Evolutionary conservation across 2,888 invertebrate genomes (phyloP).

Genomic region (Yponomeuta cagnagella): DNA sequence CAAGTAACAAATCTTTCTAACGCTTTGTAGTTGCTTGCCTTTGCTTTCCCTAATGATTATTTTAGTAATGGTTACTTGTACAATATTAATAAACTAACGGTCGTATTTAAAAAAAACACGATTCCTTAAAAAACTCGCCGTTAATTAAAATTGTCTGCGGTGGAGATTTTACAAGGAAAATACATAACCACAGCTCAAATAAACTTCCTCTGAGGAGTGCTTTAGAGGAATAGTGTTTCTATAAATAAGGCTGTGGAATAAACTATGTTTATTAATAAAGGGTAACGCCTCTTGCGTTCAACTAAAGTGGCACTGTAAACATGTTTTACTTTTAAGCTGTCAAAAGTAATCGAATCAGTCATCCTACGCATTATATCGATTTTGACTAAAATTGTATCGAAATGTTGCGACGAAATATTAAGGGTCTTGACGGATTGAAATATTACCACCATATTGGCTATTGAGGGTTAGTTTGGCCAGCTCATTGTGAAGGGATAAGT

Average conservation of each 20-base stretch:
- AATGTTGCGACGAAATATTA: not conserved
- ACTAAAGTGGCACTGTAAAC: not conserved
- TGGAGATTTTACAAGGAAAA: no score
- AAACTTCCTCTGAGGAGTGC: no score
- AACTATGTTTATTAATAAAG: not conserved
- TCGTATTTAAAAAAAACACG: no score
- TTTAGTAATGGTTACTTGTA: no score
- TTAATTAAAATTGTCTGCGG: no score
- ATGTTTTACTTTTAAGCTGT: not conserved
- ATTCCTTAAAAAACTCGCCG: no score
- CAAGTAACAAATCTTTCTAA: not conserved
- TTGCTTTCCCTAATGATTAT: not conserved
- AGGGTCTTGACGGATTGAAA: constrained; percentile 12
- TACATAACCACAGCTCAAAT: no score
- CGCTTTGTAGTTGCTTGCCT: not conserved
- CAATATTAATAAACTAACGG: no score
- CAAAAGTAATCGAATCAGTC: not conserved
- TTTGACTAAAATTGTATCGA: not conserved
- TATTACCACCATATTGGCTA: constrained; percentile 13
- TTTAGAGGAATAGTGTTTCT: no score
- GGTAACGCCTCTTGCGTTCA: not conserved
- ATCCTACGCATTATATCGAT: not conserved
- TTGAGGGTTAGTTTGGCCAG: constrained; percentile 1
- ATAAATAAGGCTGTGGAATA: no score
- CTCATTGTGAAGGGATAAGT: constrained; percentile 2